Base-by-base conservation (phyloP, 92 coral and sea anemone species). In the Porites divaricata region DNA sequence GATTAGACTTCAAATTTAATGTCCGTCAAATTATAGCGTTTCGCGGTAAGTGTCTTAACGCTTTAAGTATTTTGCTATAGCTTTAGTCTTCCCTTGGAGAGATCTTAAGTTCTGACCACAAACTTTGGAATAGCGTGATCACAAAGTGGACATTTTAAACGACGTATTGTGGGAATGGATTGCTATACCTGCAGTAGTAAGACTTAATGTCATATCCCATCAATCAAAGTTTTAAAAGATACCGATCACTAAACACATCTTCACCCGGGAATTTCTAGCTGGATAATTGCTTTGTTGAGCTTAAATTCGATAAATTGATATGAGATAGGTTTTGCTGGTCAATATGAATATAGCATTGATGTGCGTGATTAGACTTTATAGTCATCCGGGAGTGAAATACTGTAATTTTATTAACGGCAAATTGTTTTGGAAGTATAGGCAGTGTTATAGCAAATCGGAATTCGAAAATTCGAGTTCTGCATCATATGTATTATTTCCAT, bases 1-100 rank as follows among this genome's bases (percentile, higher is more conserved):
- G 85, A 80, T 56, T 53, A 69, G 8, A 69, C 85, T 57, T 69
- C 77, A 67, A 80, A 56, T 56, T 54, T n/a, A n/a, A n/a, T n/a
- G n/a, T 53, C 57, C 51, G 24, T 57, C 85, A 57, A 15, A 57
- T 45, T 69, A 56, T 28, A 69, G n/a, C 68, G 35, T 52, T 20
- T 50, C 20, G 63, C 19, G 79, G 86, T 82, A 50, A 82, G 86
- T 82, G 14, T 6, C 50, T 72, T 59, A 9, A n/a, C 49, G 16
- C 4, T 74, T 45, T 48, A 49, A 50, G 22, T 53, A 14, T 35
- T 12, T 28, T 14, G 20, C 23, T 48, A 23, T 61, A 13, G 62
- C 1, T 6, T n/a, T 5, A 23, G 51, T 52, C 1, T 9, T 49
- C 49, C 35, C 6, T 49, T 25, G 35, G 48, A 24, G 51, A 51